These are phyloP conservation scores for Halisarca cf. caerulea DNA, from an alignment of 37 sponge, comb jelly and placozoan genomes.

Conservation along the genomic window DNA sequence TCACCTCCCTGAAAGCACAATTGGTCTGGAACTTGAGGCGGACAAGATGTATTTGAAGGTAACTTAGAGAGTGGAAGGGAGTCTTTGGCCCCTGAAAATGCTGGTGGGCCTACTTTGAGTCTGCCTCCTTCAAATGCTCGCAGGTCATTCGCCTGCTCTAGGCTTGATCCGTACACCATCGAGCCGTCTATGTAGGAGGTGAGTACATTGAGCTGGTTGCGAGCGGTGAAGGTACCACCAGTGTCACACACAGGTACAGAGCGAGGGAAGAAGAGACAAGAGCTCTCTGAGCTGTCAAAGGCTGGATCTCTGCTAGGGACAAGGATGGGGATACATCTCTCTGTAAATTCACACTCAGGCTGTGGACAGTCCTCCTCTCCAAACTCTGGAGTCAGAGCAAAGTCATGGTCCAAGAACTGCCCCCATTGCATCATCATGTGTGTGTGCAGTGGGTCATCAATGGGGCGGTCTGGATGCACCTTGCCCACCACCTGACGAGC, in stretches of 20 bases:
- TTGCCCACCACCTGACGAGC: constrained; percentile 64
- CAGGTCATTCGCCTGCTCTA: constrained; percentile 17
- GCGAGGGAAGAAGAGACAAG: constrained; percentile 60
- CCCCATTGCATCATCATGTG: constrained; percentile 96
- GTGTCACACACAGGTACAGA: constrained; percentile 50
- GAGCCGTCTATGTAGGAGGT: constrained; percentile 78
- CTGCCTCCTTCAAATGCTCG: constrained; percentile 47
- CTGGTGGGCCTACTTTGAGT: constrained; percentile 13
- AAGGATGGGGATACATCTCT: constrained; percentile 51
- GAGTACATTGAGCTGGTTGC: constrained; percentile 66
- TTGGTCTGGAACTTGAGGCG: too few species aligned
- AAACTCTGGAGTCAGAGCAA: constrained; percentile 37
- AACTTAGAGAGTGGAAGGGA: not conserved
- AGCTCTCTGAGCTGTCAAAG: constrained; percentile 9
- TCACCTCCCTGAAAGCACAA: constrained; percentile 4
- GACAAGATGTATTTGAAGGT: not conserved
- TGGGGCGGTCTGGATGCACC: constrained; percentile 10
- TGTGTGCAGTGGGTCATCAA: constrained; percentile 55
- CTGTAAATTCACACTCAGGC: constrained; percentile 28
- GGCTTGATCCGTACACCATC: constrained; percentile 70
- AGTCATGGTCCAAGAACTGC: constrained; percentile 95
- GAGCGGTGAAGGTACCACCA: constrained; percentile 13
- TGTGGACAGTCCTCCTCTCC: not conserved
- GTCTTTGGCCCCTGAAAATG: constrained; percentile 13
- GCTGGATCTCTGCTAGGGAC: constrained; percentile 40